Conservation (phyloP, 2,797 vertebrate species). For the Squalus acanthias region DNA sequence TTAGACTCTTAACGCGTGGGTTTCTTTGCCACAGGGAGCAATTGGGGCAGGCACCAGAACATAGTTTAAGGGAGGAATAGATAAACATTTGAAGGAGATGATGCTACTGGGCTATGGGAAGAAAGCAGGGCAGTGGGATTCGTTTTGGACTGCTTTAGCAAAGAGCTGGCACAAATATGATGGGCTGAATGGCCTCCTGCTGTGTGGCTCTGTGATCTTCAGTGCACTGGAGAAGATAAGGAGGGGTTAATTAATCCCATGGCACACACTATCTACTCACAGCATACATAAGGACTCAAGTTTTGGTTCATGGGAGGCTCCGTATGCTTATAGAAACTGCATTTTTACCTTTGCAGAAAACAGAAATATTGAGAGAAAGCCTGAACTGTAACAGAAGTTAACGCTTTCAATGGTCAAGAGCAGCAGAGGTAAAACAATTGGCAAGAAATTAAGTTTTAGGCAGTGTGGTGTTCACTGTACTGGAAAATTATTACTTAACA, state of each 20-base stretch:
- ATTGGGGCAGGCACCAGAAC: neutral
- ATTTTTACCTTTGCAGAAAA: neutral
- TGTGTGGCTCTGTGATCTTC: neutral
- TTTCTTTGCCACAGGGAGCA: neutral
- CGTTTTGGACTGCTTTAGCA: neutral
- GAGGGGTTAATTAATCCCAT: neutral
- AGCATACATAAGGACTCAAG: neutral
- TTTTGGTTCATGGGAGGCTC: neutral
- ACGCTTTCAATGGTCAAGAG: neutral
- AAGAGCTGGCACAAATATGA: neutral
- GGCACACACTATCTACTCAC: neutral
- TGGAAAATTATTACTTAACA: neutral
- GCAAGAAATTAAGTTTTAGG: neutral
- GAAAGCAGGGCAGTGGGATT: neutral
- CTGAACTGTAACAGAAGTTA: neutral
- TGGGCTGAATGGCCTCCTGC: neutral
- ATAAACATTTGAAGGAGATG: neutral
- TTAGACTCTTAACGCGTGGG: neutral
- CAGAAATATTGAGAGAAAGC: neutral
- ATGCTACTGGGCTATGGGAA: too few relatives aligned
- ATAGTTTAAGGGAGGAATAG: neutral
- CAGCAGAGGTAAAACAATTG: neutral
- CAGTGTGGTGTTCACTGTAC: neutral
- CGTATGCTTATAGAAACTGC: neutral
- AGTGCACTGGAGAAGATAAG: neutral